Base-by-base conservation (phyloP, 2,888 invertebrate genomes). In the Aporophyla lueneburgensis region DNA sequence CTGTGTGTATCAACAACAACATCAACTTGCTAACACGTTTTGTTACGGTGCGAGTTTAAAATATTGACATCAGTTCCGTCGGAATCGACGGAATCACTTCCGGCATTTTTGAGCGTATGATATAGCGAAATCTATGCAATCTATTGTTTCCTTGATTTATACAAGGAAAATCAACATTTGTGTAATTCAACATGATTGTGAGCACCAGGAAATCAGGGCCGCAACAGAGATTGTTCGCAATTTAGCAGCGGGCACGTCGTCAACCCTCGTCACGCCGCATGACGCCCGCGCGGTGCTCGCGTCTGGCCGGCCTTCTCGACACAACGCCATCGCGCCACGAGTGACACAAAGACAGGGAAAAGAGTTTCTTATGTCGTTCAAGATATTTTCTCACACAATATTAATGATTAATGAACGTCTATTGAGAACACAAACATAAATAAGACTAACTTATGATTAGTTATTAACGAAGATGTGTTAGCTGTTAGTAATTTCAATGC, bases 231-330 rank as follows among this genome's bases (percentile, higher is more conserved):
- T 92, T 89, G 84, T 80, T 79, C 83, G 88, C 89, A 92, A 92
- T 92, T 91, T 91, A 88, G 88, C 87, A 81, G 81, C 85, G 83
- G 85, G 81, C 89, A 87, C 89, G 89, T 89, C 86, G 80, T 75
- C 86, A 83, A 92, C 93, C 93, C 93, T 93, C 89, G 91, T 93
- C 92, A 92, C 87, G 84, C 85, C 74, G 88, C 89, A 78, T 85
- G 88, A 81, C 83, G 87, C 81, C 81, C 78, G 76, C 76, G 78
- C 61, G 66, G 65, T n/a, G 33, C 70, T 66, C 19, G 65, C 78
- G 74, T 83, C 81, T 78, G 72, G 83, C 65, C 65, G 74, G 80
- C 78, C 75, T 70, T 59, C 82, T 51, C 75, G 74, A 74, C 72
- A 51, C 63, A 66, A 63, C 27, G 74, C n/a, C n/a, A n/a, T n/a